These are phyloP conservation scores for Cygnus buccinator DNA, from an alignment of 2,113 vertebrate species.

Conservation along the genomic window DNA sequence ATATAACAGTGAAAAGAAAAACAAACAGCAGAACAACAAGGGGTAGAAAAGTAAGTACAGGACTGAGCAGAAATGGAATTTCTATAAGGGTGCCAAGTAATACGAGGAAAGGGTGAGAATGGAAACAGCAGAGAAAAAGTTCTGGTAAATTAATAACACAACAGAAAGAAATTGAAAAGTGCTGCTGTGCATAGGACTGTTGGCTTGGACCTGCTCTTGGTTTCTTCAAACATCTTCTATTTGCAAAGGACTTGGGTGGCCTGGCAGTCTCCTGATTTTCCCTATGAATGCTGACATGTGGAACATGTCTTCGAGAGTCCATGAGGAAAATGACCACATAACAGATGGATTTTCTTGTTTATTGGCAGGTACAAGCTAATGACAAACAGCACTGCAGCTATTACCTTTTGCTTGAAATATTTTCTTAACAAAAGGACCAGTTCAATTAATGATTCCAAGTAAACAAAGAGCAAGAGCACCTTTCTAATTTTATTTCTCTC, in stretches of 20 bases:
- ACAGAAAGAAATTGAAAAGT: constrained; percentile 34
- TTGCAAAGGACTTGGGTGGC: constrained; percentile 64
- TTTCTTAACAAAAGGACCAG: neutral
- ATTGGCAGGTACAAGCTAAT: constrained; percentile 57
- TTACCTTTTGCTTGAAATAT: constrained; percentile 14
- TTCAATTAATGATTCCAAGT: neutral
- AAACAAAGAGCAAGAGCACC: neutral
- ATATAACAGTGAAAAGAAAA: constrained; percentile 16
- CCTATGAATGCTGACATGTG: constrained; percentile 28
- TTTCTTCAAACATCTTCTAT: constrained; percentile 28
- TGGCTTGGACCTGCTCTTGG: neutral
- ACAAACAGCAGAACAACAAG: neutral
- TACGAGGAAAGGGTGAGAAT: neutral
- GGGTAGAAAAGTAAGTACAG: neutral
- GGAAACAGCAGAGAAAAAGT: constrained; percentile 2
- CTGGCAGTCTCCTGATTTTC: constrained; percentile 16
- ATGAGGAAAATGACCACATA: neutral
- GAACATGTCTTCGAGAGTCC: constrained; percentile 25
- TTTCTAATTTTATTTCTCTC: neutral
- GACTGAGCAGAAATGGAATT: neutral
- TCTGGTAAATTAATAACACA: constrained; percentile 33
- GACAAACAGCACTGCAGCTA: neutral
- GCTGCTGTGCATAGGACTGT: neutral
- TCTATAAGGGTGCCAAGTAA: neutral
- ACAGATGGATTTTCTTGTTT: constrained; percentile 47